Evolutionary conservation across 2,888 invertebrate species (phyloP).

Genomic region (Sphinx pinastri): DNA sequence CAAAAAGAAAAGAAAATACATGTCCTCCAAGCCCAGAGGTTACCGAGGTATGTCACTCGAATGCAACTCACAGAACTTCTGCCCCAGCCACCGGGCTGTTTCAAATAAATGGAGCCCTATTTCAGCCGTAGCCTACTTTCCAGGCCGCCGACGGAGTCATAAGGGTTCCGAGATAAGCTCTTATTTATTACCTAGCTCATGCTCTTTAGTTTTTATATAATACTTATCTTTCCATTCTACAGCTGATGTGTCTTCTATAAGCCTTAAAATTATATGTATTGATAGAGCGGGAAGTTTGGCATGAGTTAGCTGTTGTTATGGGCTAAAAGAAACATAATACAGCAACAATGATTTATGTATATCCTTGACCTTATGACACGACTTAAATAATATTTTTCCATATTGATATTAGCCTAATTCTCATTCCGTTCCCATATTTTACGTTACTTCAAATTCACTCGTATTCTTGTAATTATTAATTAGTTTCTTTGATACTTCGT

Average conservation of each 20-base stretch:
- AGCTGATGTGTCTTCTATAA: background rate
- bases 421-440: too few relatives aligned
- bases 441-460: too few relatives aligned
- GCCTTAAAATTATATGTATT: background rate
- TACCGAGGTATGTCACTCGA: conserved; percentile 29
- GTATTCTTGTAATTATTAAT: too few relatives aligned
- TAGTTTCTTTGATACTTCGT: too few relatives aligned
- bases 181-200: conserved; percentile 3
- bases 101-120: conserved; percentile 60
- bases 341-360: too few relatives aligned
- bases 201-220: conserved; percentile 7
- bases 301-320: too few relatives aligned
- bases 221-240: background rate
- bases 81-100: conserved; percentile 41
- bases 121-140: conserved; percentile 55
- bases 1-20: too few relatives aligned
- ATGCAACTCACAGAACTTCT: conserved; percentile 52
- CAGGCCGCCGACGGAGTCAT: conserved; percentile 35
- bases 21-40: background rate
- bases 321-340: too few relatives aligned
- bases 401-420: too few relatives aligned
- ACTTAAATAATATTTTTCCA: too few relatives aligned
- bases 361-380: too few relatives aligned
- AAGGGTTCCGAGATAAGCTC: conserved; percentile 31
- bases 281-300: too few relatives aligned